phyloP scores from a whole-genome alignment of 1,140 invertebrate species.

The Drosophila eugracilis region DNA sequence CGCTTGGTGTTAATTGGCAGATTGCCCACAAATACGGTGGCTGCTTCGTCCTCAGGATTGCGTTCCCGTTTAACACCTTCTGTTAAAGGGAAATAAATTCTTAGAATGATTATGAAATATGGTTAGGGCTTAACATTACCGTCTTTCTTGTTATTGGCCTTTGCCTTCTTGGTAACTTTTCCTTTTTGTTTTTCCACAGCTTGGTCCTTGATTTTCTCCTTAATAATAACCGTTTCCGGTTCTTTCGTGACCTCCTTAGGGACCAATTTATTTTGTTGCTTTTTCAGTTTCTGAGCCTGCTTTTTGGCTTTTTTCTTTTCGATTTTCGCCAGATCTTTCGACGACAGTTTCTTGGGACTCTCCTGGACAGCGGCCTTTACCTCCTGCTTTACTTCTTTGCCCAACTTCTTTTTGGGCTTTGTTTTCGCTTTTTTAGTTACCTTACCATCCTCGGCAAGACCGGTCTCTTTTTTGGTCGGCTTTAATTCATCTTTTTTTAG shows the following conservation, averaged over 20 bases:
- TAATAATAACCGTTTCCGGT: slow-evolving; percentile 3
- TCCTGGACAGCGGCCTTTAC: slow-evolving; percentile 18
- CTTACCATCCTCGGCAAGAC: slow-evolving; percentile 44
- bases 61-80: slow-evolving; percentile 42
- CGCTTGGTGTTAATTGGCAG: slow-evolving; percentile 79
- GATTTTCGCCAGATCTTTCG: slow-evolving; percentile 62
- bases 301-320: slow-evolving; percentile 81
- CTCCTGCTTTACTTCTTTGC: background rate
- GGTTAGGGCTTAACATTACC: background rate
- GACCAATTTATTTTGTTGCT: slow-evolving; percentile 40
- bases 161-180: slow-evolving; percentile 33
- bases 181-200: slow-evolving; percentile 10
- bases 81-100: slow-evolving; percentile 11
- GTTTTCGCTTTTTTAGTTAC: slow-evolving; percentile 43
- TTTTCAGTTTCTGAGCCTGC: slow-evolving; percentile 70
- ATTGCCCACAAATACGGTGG: slow-evolving; percentile 81
- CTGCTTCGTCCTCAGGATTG: slow-evolving; percentile 56
- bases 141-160: slow-evolving; percentile 20
- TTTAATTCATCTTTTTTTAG: slow-evolving; percentile 53
- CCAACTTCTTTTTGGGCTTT: slow-evolving; percentile 29
- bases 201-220: background rate
- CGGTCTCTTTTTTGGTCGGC: slow-evolving; percentile 20
- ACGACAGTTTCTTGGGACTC: slow-evolving; percentile 30
- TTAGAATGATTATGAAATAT: background rate
- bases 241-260: slow-evolving; percentile 1